These are phyloP conservation scores for Morpho helenor DNA, from an alignment of 2,888 invertebrate genomes.

Conservation along the genomic window DNA sequence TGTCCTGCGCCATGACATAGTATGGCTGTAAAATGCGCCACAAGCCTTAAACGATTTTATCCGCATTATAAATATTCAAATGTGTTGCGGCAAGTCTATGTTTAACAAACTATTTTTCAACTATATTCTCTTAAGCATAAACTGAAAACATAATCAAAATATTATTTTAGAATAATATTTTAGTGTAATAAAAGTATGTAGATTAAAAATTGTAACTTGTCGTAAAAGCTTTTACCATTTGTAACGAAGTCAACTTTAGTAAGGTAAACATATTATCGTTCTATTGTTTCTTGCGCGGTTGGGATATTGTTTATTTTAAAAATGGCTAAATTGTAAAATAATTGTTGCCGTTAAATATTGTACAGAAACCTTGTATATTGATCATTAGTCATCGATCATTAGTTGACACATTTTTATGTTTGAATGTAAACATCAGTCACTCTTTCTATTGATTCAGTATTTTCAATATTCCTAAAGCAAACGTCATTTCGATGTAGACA, in stretches of 20 bases:
- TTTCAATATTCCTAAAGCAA: slow-evolving; percentile 20
- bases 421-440: background rate
- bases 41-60: background rate
- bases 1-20: background rate
- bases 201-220: no score
- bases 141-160: no score
- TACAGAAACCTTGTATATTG: slow-evolving; percentile 16
- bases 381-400: slow-evolving; percentile 28
- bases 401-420: slow-evolving; percentile 22
- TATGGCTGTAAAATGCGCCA: background rate
- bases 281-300: background rate
- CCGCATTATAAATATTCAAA: slow-evolving; percentile 5
- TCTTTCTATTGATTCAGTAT: slow-evolving; percentile 27
- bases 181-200: no score
- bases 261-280: no score
- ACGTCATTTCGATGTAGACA: slow-evolving; percentile 19
- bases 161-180: no score
- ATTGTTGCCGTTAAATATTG: slow-evolving; percentile 20
- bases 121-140: no score
- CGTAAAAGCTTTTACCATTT: no score
- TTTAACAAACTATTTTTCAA: no score
- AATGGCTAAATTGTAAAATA: slow-evolving; percentile 15
- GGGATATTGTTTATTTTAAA: no score
- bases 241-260: no score
- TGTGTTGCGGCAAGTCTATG: background rate